Conservation (phyloP, 1,140 invertebrate species). For the Frieseomelitta varia region DNA sequence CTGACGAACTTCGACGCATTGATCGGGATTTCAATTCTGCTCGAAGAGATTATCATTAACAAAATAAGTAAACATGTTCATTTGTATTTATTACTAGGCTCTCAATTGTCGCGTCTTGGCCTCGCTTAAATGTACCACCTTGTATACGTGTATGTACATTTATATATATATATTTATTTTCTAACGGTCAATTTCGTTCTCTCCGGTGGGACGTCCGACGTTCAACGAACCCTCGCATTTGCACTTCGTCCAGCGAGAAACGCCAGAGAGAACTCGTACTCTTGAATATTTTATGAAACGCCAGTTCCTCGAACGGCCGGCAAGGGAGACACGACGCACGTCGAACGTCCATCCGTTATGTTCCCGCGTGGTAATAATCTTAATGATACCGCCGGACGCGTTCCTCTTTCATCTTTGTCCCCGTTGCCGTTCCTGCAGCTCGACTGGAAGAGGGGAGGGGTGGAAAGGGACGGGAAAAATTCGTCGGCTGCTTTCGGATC, state of each 20-base stretch:
- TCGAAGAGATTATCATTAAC: too few species aligned
- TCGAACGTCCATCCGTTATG: slow-evolving; percentile 32
- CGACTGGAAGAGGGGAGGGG: accelerated
- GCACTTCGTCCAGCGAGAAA: background rate
- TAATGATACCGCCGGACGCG: background rate
- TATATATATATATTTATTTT: background rate
- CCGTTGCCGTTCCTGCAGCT: background rate
- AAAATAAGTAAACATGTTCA: too few species aligned
- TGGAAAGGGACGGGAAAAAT: too few species aligned
- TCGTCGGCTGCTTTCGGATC: background rate
- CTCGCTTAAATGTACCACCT: too few species aligned
- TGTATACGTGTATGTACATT: too few species aligned
- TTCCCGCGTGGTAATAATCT: slow-evolving; percentile 23
- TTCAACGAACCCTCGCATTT: slow-evolving; percentile 16
- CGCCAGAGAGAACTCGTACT: background rate
- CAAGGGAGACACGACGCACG: background rate
- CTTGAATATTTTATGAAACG: slow-evolving; percentile 36
- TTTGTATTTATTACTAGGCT: too few species aligned
- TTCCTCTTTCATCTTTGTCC: background rate
- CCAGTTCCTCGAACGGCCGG: slow-evolving; percentile 8
- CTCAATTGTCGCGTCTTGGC: too few species aligned
- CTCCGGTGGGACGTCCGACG: background rate
- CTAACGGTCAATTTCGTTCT: background rate
- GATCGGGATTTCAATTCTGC: too few species aligned
- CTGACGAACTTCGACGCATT: too few species aligned